phyloP scores from a whole-genome alignment of 2,888 invertebrate species.

The Agonopterix alstromeriana region DNA sequence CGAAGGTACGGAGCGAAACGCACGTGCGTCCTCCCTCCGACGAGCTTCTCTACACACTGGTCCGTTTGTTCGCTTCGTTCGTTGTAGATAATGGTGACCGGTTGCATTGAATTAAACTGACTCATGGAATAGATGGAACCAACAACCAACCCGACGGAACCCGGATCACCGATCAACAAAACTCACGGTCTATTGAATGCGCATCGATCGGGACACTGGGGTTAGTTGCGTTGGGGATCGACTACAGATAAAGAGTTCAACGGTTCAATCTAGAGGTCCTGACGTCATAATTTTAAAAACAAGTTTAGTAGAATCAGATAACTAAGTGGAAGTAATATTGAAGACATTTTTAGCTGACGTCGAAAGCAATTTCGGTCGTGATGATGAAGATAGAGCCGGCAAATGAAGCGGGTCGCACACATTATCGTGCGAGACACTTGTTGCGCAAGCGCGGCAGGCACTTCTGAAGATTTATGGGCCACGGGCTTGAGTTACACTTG shows the following conservation, averaged over 20 bases:
- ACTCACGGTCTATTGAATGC: constrained; percentile 48
- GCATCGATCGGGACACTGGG: neutral
- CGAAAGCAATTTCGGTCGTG: constrained; percentile 2
- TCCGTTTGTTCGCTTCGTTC: constrained; percentile 15
- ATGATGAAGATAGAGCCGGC: constrained; percentile 30
- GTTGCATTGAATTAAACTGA: constrained; percentile 53
- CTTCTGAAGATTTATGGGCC: constrained; percentile 62
- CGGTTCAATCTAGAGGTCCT: neutral
- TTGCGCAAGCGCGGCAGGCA: constrained; percentile 58
- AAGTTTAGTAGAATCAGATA: neutral
- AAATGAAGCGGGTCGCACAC: constrained; percentile 28
- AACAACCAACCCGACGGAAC: constrained; percentile 39
- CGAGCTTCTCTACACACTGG: constrained; percentile 50
- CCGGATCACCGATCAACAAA: constrained; percentile 56
- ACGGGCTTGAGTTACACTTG: constrained; percentile 59
- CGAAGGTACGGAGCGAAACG: constrained; percentile 22
- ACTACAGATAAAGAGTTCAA: constrained; percentile 1
- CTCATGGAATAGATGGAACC: constrained; percentile 30
- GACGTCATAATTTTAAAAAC: too few species aligned
- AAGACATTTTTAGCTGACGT: neutral
- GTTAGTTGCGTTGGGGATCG: neutral
- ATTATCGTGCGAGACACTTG: constrained; percentile 51
- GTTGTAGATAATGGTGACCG: constrained; percentile 39
- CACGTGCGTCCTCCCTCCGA: constrained; percentile 47
- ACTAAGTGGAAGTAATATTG: neutral